These are phyloP conservation scores for Chrysolina haemoptera DNA, from an alignment of 2,888 invertebrate genomes.

Conservation along the genomic window DNA sequence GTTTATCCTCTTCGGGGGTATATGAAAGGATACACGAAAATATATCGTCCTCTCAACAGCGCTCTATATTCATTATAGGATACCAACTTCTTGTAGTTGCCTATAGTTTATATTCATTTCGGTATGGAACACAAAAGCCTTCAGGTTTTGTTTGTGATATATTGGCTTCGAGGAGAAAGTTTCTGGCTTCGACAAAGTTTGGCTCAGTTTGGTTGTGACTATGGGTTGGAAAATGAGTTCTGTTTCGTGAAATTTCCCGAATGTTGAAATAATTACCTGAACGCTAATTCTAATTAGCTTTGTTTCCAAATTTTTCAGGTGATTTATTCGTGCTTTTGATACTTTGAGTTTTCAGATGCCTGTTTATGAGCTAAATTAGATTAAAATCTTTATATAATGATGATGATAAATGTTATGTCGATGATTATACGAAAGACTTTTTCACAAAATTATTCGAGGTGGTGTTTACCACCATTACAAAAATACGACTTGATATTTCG, in stretches of 20 bases:
- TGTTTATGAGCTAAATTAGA: not conserved
- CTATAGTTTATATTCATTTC: conserved; percentile 39
- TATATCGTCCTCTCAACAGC: conserved; percentile 33
- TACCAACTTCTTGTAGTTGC: conserved; percentile 28
- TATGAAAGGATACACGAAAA: conserved; percentile 22
- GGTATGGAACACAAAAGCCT: conserved; percentile 25
- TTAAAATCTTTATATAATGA: too few species aligned
- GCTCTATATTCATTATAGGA: conserved; percentile 42
- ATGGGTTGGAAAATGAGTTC: conserved; percentile 15
- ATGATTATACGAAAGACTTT: too few species aligned
- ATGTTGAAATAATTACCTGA: conserved; percentile 5
- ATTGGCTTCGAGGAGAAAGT: conserved; percentile 27
- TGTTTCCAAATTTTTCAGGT: not conserved
- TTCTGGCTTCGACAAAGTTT: conserved; percentile 4
- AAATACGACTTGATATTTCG: too few species aligned
- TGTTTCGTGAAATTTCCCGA: conserved; percentile 11
- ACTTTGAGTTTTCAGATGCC: not conserved
- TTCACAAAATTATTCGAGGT: too few species aligned
- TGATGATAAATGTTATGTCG: too few species aligned
- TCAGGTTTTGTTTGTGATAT: conserved; percentile 22
- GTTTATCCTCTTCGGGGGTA: conserved; percentile 12
- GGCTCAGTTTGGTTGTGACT: conserved; percentile 18
- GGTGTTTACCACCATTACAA: too few species aligned
- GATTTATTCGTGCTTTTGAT: not conserved
- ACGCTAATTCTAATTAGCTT: conserved; percentile 20